phyloP scores from a whole-genome alignment of 2,113 vertebrate species.

The Protomyctophum bolini region DNA sequence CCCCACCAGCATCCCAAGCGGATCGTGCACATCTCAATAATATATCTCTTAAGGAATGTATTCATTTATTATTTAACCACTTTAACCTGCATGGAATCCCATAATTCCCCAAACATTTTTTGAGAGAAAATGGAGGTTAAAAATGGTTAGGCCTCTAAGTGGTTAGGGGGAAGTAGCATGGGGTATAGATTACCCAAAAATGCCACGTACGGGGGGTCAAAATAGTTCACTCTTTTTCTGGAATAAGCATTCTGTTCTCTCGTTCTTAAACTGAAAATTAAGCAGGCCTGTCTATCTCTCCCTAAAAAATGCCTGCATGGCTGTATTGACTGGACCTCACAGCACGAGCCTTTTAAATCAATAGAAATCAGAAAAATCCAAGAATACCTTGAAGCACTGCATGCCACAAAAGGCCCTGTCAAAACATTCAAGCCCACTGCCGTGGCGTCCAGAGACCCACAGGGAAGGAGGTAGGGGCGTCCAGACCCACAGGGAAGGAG shows the following conservation, averaged over 20 bases:
- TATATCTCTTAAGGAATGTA: too few relatives aligned
- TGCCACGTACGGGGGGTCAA: not conserved
- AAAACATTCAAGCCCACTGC: not conserved
- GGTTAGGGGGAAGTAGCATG: not conserved
- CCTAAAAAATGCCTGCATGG: not conserved
- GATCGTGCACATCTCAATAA: not conserved
- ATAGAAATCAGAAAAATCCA: slow-evolving; percentile 15
- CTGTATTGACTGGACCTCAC: not conserved
- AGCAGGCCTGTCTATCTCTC: not conserved
- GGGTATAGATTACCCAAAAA: not conserved
- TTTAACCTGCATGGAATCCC: not conserved
- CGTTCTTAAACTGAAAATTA: slow-evolving; percentile 1
- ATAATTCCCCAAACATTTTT: not conserved
- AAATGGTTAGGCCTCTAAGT: too few relatives aligned
- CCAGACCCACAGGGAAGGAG: too few relatives aligned
- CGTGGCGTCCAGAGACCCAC: too few relatives aligned
- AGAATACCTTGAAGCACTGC: slow-evolving; percentile 3
- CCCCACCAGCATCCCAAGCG: not conserved
- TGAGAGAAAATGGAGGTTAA: not conserved
- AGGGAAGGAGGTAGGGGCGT: not conserved
- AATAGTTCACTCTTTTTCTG: not conserved
- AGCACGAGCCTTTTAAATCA: not conserved
- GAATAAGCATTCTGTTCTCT: not conserved
- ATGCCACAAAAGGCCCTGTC: slow-evolving; percentile 11
- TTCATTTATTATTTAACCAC: too few relatives aligned